Evolutionary conservation across 2,113 vertebrate genomes (phyloP), one percentile per base, ranked within the genome.

Genomic region (Pao palembangensis): DNA sequence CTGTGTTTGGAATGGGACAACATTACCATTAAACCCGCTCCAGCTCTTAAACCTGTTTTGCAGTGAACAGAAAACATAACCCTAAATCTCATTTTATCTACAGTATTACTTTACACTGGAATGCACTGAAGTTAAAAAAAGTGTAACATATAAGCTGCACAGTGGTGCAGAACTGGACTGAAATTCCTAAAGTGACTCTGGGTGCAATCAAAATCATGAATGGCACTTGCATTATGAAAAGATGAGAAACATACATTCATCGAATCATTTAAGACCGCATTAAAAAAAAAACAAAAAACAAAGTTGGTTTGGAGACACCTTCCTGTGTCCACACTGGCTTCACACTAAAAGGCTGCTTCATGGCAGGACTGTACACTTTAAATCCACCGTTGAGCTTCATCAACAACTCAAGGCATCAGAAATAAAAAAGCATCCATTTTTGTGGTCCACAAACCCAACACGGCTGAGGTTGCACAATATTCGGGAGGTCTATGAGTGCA

Each of bases 41-140:
- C 34, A 2, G 34, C 3, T 11, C 34, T 12, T 38, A 38, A 38
- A 19, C 10, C 20, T 38, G 21, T 55, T n/a, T 18, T 23, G 1
- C 58, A 50, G 49, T 53, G 12, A 11, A 55, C n/a, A 61, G 44
- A 61, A 62, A 70, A 17, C n/a, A 50, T 20, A 25, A 47, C 56
- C 4, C 8, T 49, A 48, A 69, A 66, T n/a, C 38, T 68, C 20
- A 53, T 19, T 42, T 46, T 3, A 12, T 21, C 49, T 69, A 78
- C 58, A 55, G 71, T 25, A 25, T 55, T 53, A 38, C 2, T 51
- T 58, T 51, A 38, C 2, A 56, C 69, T 85, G 85, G 82, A 91
- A 89, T 90, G 87, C 78, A 82, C 62, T 82, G 81, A 89, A 88
- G 86, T 87, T 49, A 28, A 62, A n/a, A 51, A 52, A 47, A 47